Conservation (phyloP, 2,888 invertebrate species). For the Ennomos fuscantarius region DNA sequence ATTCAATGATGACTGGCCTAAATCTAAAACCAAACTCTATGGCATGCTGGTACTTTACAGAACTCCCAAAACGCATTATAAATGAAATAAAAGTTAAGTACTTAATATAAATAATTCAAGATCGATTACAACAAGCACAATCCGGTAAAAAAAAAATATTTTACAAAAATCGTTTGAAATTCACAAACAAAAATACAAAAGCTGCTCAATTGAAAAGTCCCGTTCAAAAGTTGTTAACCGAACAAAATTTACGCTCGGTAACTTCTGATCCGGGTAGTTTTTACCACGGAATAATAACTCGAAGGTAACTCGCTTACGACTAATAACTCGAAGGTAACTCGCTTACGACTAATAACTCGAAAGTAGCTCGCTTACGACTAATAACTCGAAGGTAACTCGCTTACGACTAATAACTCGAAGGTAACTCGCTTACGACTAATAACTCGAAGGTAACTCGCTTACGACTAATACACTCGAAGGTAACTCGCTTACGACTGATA, state of each 20-base stretch:
- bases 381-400: no score
- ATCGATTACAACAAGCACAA: not conserved
- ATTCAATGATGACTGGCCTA: no score
- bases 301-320: slow-evolving; percentile 7
- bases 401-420: no score
- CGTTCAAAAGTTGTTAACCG: slow-evolving; percentile 25
- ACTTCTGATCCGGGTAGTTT: slow-evolving; percentile 13
- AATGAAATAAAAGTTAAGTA: no score
- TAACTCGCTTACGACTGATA: slow-evolving; percentile 3
- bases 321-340: not conserved
- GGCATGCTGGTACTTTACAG: no score
- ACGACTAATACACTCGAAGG: no score
- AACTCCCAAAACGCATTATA: no score
- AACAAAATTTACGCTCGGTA: slow-evolving; percentile 27
- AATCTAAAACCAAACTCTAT: no score
- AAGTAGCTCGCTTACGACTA: no score
- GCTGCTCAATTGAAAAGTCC: slow-evolving; percentile 33
- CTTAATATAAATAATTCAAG: not conserved
- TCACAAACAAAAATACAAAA: slow-evolving; percentile 17
- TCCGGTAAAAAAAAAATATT: slow-evolving; percentile 1
- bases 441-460: no score
- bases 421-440: no score
- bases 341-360: no score
- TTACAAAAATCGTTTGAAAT: slow-evolving; percentile 11
- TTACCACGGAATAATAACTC: slow-evolving; percentile 23